Base-by-base conservation (phyloP, 1,140 invertebrate genomes). In the Aleiodes sp. region DNA sequence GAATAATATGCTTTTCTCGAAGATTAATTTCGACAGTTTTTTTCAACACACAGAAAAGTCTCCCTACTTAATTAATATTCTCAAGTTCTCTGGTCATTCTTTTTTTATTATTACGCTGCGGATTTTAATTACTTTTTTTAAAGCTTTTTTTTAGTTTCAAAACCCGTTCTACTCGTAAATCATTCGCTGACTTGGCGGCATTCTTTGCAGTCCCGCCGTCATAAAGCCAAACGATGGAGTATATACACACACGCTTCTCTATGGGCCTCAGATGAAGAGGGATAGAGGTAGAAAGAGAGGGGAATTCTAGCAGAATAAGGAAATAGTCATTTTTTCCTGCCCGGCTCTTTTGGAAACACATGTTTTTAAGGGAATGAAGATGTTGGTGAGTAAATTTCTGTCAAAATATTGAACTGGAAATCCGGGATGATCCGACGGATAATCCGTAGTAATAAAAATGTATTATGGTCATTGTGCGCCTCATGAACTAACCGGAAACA, bases 91-190 rank as follows among this genome's bases (percentile, higher is more conserved):
- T 12, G 7, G 0, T 24, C 35, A 21, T 67, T 29, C 61, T 75
- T 75, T 70, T 60, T 66, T 77, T 78, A 76, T 75, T 73, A 73
- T 73, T 69, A 70, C 75, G 71, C 61, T 77, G 70, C 64, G 68
- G 72, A 79, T 83, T 84, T 59, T 84, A 82, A 85, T 85, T 82
- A 84, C 80, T 82, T 83, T 84, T 85, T 84, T 77, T 61, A 76
- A 0, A 8, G 12, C 12, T 33, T 33, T 28, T 59, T 31, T 59
- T 59, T 12, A 29, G 10, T 59, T 52, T 61, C 7, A 46, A 19
- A 35, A 31, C 41, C 41, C 12, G 29, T 31, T 52, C 56, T 70
- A 78, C 81, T 82, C 82, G 80, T 84, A 84, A 84, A 84, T 83
- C 82, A 84, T 79, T 70, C 65, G 75, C 24, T 64, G 70, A 70